These are phyloP conservation scores for Amphiduros pacificus DNA, from an alignment of 2,888 invertebrate genomes.

Conservation along the genomic window DNA sequence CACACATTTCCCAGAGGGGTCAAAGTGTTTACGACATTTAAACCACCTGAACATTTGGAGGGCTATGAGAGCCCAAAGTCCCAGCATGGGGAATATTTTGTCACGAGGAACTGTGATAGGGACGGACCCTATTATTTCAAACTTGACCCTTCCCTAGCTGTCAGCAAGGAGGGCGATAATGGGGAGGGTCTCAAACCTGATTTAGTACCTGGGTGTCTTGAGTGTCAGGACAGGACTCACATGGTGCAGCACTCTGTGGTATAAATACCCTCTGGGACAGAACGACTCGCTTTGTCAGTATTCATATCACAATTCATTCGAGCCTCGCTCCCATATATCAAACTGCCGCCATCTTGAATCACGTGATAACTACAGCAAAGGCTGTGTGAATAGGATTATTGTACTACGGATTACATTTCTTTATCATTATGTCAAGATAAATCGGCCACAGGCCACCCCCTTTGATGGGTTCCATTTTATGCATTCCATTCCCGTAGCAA, in stretches of 20 bases:
- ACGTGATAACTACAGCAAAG: no score
- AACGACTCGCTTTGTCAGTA: background rate
- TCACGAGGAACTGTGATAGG: conserved; percentile 6
- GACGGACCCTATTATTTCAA: conserved; percentile 19
- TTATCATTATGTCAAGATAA: no score
- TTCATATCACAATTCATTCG: no score
- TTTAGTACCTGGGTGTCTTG: conserved; percentile 14
- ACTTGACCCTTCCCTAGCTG: conserved; percentile 8
- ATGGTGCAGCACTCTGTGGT: background rate
- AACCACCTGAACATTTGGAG: conserved; percentile 10
- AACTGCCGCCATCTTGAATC: no score
- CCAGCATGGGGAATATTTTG: conserved; percentile 1
- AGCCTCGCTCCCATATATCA: no score
- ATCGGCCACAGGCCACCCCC: no score
- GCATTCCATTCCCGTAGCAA: no score
- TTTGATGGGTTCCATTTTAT: no score
- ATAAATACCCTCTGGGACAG: background rate
- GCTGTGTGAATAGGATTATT: no score
- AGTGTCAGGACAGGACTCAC: conserved; percentile 18
- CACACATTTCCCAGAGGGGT: background rate
- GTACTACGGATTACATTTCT: no score
- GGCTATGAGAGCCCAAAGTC: conserved; percentile 12
- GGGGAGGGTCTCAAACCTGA: conserved; percentile 12
- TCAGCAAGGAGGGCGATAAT: conserved; percentile 4
- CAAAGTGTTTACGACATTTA: conserved; percentile 15